phyloP scores from a whole-genome alignment of 2,797 vertebrate genomes.

The Enteromius anoplus region DNA sequence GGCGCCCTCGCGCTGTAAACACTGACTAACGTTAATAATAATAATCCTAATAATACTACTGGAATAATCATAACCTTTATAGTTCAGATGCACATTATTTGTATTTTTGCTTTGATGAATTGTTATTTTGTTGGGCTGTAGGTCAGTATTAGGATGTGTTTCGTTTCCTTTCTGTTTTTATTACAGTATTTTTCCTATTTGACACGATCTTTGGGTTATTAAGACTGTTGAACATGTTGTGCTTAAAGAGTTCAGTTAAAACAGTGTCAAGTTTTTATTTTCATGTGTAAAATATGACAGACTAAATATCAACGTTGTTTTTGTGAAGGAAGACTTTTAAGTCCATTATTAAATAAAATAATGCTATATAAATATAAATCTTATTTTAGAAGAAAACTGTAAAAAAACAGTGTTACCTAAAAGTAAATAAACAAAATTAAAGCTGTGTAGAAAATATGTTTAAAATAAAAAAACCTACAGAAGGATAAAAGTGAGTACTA shows the following conservation, averaged over 20 bases:
- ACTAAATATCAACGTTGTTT: neutral
- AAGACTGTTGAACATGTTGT: neutral
- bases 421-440: neutral
- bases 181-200: neutral
- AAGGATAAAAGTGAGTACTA: no score
- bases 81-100: neutral
- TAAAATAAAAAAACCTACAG: no score
- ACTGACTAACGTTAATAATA: neutral
- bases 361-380: neutral
- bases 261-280: neutral
- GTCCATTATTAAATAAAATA: neutral
- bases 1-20: conserved; percentile 13
- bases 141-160: neutral
- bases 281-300: neutral
- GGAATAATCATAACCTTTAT: neutral
- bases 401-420: neutral
- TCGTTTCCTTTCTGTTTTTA: neutral
- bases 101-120: neutral
- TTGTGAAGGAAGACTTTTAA: neutral
- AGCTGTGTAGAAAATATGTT: neutral
- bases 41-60: neutral
- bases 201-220: neutral
- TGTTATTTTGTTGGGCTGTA: neutral
- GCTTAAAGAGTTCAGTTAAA: neutral
- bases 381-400: no score